These are phyloP conservation scores for Caenorhabditis panamensis DNA, from an alignment of 2,888 invertebrate genomes.

Conservation along the genomic window DNA sequence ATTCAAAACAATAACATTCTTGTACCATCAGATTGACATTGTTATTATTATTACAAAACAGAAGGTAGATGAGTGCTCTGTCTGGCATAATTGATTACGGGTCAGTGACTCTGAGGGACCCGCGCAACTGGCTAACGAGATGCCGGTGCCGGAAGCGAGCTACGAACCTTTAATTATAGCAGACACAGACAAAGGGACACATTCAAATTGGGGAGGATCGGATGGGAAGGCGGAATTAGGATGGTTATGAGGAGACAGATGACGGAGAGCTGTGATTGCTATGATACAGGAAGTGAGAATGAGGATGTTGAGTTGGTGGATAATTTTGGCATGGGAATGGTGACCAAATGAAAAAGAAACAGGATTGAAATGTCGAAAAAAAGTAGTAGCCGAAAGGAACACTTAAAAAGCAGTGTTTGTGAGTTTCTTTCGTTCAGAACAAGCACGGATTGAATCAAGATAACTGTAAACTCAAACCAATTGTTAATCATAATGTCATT, in stretches of 20 bases:
- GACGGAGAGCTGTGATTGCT: not conserved
- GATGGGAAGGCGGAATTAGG: not conserved
- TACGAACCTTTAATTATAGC: slow-evolving; percentile 58
- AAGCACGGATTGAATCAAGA: too few species aligned
- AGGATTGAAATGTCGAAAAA: too few species aligned
- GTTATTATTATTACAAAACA: slow-evolving; percentile 58
- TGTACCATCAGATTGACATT: slow-evolving; percentile 49
- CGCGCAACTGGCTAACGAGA: slow-evolving; percentile 50
- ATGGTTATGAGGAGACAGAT: not conserved
- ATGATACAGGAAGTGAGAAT: not conserved
- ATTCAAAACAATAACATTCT: slow-evolving; percentile 43
- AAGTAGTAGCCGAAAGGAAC: too few species aligned
- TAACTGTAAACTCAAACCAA: too few species aligned
- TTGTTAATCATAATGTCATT: too few species aligned
- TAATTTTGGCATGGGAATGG: not conserved
- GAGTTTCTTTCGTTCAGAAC: too few species aligned
- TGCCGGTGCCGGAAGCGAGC: slow-evolving; percentile 57
- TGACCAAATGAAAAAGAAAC: too few species aligned
- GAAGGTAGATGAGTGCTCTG: slow-evolving; percentile 54
- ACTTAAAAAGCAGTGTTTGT: too few species aligned
- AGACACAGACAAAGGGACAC: slow-evolving; percentile 30
- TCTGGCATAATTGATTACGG: slow-evolving; percentile 54
- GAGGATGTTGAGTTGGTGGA: not conserved
- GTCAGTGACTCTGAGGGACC: slow-evolving; percentile 49
- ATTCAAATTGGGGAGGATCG: slow-evolving; percentile 31